Conservation (phyloP, 2,797 vertebrate genomes). For the Propithecus deckenii region DNA sequence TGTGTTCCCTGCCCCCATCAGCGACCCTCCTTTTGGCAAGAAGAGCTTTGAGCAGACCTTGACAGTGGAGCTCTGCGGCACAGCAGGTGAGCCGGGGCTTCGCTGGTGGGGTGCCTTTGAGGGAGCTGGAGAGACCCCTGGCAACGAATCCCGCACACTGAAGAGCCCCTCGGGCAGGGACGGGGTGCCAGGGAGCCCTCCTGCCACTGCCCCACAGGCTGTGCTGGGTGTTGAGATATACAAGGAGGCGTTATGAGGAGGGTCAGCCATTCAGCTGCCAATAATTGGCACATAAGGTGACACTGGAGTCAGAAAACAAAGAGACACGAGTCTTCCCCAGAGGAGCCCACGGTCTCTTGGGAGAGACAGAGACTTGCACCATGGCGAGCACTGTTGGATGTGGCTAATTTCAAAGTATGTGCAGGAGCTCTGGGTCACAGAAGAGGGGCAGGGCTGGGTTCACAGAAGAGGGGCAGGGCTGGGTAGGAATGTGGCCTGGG, state of each 20-base stretch:
- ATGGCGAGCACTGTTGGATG: neutral
- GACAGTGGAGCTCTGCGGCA: slow-evolving; percentile 96
- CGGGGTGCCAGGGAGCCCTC: neutral
- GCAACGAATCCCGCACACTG: accelerated
- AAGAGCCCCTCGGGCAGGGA: neutral
- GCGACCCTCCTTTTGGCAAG: slow-evolving; percentile 90
- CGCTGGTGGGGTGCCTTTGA: neutral
- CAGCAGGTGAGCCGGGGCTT: slow-evolving; percentile 91
- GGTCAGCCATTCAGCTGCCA: neutral
- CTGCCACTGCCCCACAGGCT: neutral
- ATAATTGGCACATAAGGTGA: neutral
- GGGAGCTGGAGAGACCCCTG: neutral
- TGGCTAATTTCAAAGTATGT: neutral
- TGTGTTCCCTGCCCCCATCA: slow-evolving; percentile 72
- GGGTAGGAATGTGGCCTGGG: neutral
- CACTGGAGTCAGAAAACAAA: neutral
- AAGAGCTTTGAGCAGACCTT: slow-evolving; percentile 94
- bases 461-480: neutral
- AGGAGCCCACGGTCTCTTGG: neutral
- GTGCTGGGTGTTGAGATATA: accelerated
- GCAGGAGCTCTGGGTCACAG: neutral
- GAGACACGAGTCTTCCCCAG: neutral
- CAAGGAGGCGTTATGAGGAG: neutral
- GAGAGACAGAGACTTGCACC: neutral
- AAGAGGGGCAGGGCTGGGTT: neutral